Evolutionary conservation across 64 coral and sea anemone species (phyloP).

Genomic region (Pocillopora damicornis): DNA sequence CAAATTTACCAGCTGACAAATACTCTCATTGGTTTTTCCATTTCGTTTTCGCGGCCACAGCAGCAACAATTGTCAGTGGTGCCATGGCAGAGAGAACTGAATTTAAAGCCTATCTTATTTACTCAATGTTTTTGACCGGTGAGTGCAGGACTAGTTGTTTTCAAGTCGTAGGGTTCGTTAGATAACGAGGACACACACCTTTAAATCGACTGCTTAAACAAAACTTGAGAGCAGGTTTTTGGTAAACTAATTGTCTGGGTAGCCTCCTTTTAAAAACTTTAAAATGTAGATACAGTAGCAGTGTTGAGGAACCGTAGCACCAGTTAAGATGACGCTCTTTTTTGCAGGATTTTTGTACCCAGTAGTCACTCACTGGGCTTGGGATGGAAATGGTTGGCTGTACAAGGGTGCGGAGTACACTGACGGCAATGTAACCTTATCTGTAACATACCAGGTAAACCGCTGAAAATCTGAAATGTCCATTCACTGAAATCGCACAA

Average conservation of each 20-base stretch:
- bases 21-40: constrained; percentile 71
- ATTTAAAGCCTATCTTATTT: constrained; percentile 64
- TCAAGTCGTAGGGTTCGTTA: too few species aligned
- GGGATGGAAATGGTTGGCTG: constrained; percentile 73
- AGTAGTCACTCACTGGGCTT: constrained; percentile 87
- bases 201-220: too few species aligned
- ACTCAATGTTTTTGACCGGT: constrained; percentile 69
- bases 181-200: too few species aligned
- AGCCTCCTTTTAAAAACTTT: too few species aligned
- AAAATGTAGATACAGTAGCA: too few species aligned
- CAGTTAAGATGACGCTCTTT: neutral
- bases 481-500: too few species aligned
- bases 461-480: neutral
- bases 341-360: constrained; percentile 83
- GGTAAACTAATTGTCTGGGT: too few species aligned
- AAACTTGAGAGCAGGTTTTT: too few species aligned
- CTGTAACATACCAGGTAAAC: constrained; percentile 57
- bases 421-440: constrained; percentile 8
- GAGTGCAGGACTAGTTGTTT: too few species aligned
- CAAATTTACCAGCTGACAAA: neutral
- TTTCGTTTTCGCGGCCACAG: constrained; percentile 72
- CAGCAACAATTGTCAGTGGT: constrained; percentile 79
- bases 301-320: neutral
- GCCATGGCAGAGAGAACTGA: constrained; percentile 77
- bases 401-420: constrained; percentile 6